Percentiles rank a stretch among this genome's conserved stretches.
These are phyloP conservation scores for Heteromormyrus szaboi DNA, from an alignment of 2,797 vertebrate genomes.

Conservation along the genomic window DNA sequence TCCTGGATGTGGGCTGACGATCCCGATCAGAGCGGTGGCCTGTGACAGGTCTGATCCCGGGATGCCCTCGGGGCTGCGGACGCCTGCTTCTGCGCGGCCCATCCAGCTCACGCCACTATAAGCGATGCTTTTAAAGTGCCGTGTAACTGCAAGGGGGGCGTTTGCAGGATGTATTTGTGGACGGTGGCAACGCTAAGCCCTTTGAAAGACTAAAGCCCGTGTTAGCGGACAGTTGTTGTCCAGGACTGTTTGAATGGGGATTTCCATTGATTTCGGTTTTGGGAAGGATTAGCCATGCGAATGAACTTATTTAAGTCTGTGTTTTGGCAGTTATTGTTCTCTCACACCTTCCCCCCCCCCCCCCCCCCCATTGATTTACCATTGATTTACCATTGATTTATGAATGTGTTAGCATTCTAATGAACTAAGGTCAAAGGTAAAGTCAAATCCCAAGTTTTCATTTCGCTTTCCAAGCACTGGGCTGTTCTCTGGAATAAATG, in stretches of 20 bases:
- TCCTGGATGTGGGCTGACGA: background rate
- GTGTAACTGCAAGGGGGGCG: background rate
- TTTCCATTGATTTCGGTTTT: constrained; percentile 17
- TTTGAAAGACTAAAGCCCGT: background rate
- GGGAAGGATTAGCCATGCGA: background rate
- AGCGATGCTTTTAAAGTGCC: background rate
- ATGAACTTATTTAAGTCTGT: background rate
- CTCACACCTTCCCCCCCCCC: background rate
- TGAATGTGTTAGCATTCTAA: background rate
- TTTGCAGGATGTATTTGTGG: background rate
- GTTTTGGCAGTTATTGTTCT: background rate
- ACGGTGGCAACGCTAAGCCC: background rate
- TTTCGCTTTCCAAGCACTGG: background rate
- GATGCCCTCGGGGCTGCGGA: background rate
- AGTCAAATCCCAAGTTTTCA: background rate
- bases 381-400: background rate
- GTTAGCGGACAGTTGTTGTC: background rate
- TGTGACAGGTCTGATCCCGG: background rate
- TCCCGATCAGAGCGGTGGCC: background rate
- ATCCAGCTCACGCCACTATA: background rate
- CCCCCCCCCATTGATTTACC: background rate
- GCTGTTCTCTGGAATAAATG: background rate
- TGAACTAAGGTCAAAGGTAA: background rate
- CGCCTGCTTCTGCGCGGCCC: background rate
- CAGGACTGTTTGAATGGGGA: background rate